Conservation (phyloP, 2,888 invertebrate species). For the Tolmerus cingulatus region DNA sequence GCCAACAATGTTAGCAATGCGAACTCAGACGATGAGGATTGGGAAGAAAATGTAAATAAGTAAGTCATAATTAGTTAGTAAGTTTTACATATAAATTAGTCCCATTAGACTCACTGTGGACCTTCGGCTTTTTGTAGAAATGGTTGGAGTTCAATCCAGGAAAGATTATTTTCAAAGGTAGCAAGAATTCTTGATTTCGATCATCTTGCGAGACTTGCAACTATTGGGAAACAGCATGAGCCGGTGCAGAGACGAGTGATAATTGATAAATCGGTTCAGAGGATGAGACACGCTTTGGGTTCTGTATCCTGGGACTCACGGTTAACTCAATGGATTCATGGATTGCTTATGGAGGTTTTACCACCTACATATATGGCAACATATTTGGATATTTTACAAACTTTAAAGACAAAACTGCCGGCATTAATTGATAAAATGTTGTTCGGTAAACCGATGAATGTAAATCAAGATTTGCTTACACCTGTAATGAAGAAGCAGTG, state of each 20-base stretch:
- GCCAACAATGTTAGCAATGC: slow-evolving; percentile 69
- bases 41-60: slow-evolving; percentile 75
- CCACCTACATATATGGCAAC: slow-evolving; percentile 72
- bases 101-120: background rate
- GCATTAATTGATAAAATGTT: slow-evolving; percentile 78
- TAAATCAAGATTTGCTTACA: slow-evolving; percentile 71
- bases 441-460: slow-evolving; percentile 66
- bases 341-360: slow-evolving; percentile 73
- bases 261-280: slow-evolving; percentile 75
- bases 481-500: slow-evolving; percentile 70
- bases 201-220: slow-evolving; percentile 71
- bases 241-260: slow-evolving; percentile 73
- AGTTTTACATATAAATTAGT: too few relatives aligned
- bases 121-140: slow-evolving; percentile 61
- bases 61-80: slow-evolving; percentile 68
- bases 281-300: slow-evolving; percentile 74
- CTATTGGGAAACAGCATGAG: slow-evolving; percentile 69
- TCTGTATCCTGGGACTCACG: slow-evolving; percentile 77
- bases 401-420: slow-evolving; percentile 74
- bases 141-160: slow-evolving; percentile 72
- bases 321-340: slow-evolving; percentile 80
- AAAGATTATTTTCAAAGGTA: slow-evolving; percentile 71
- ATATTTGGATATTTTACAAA: slow-evolving; percentile 82
- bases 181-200: slow-evolving; percentile 73
- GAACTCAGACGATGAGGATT: slow-evolving; percentile 68